Evolutionary conservation across 2,888 invertebrate genomes (phyloP).

Genomic region (Epinotia bilunana): DNA sequence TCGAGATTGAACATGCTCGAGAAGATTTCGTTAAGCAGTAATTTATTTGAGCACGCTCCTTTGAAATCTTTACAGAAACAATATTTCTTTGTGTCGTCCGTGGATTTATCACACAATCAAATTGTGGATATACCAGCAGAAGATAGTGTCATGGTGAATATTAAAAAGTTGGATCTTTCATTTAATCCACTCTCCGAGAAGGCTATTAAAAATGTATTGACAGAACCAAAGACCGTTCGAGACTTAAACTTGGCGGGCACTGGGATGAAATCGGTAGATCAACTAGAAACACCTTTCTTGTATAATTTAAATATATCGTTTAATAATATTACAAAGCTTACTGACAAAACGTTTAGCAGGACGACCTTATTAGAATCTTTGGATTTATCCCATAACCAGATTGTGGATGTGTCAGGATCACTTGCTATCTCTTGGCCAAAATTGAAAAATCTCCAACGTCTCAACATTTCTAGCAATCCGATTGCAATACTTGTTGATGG

Average conservation of each 20-base stretch:
- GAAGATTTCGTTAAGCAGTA: conserved; percentile 90
- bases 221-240: conserved; percentile 94
- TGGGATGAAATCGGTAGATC: conserved; percentile 87
- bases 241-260: conserved; percentile 92
- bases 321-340: conserved; percentile 88
- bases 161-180: conserved; percentile 93
- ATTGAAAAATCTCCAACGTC: conserved; percentile 87
- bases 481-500: conserved; percentile 90
- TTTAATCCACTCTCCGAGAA: conserved; percentile 92
- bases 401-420: conserved; percentile 84
- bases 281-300: conserved; percentile 93
- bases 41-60: conserved; percentile 92
- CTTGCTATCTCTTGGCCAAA: conserved; percentile 88
- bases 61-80: conserved; percentile 92
- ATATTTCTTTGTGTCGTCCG: conserved; percentile 91
- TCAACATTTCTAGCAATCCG: conserved; percentile 94
- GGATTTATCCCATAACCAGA: conserved; percentile 90
- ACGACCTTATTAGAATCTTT: conserved; percentile 91
- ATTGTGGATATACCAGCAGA: conserved; percentile 92
- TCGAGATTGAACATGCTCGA: conserved; percentile 92
- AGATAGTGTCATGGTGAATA: conserved; percentile 93
- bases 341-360: conserved; percentile 88
- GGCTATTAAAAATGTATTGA: conserved; percentile 90
- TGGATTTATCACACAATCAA: conserved; percentile 91
- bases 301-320: conserved; percentile 90